Evolutionary conservation across 2,888 invertebrate genomes (phyloP).

Genomic region (Leptopilina syphax): DNA sequence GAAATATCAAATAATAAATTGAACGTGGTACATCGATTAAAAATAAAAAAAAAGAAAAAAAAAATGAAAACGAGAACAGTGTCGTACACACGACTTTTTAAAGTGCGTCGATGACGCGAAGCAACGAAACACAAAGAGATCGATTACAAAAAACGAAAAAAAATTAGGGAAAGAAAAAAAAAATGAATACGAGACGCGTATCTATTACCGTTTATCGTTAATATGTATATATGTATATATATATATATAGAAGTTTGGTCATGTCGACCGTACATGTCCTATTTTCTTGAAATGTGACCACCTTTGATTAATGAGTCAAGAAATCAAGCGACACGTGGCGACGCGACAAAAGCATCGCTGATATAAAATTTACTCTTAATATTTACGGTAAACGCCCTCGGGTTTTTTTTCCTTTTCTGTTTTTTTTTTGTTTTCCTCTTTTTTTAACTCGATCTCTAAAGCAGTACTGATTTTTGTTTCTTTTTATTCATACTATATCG

Average conservation of each 20-base stretch:
- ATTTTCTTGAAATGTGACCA: slow-evolving; percentile 50
- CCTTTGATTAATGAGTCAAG: slow-evolving; percentile 56
- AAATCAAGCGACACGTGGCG: slow-evolving; percentile 64
- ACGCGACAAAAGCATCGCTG: slow-evolving; percentile 71
- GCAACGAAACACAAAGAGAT: slow-evolving; percentile 69
- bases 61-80: slow-evolving; percentile 57
- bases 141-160: slow-evolving; percentile 63
- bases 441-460: slow-evolving; percentile 34
- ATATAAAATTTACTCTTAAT: slow-evolving; percentile 74
- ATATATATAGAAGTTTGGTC: slow-evolving; percentile 6
- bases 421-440: slow-evolving; percentile 1
- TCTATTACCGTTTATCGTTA: slow-evolving; percentile 43
- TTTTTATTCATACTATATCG: slow-evolving; percentile 50
- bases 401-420: too few relatives aligned
- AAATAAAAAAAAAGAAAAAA: slow-evolving; percentile 51
- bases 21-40: slow-evolving; percentile 67
- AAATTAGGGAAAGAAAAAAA: slow-evolving; percentile 39
- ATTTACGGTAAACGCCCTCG: slow-evolving; percentile 68
- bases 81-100: slow-evolving; percentile 47
- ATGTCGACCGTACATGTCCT: slow-evolving; percentile 46
- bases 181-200: slow-evolving; percentile 47
- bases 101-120: slow-evolving; percentile 56
- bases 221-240: slow-evolving; percentile 8
- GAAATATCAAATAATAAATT: slow-evolving; percentile 72
- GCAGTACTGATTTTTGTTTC: slow-evolving; percentile 27